These are phyloP conservation scores for Choreutis nemorana DNA, from an alignment of 2,888 invertebrate genomes.

Conservation along the genomic window DNA sequence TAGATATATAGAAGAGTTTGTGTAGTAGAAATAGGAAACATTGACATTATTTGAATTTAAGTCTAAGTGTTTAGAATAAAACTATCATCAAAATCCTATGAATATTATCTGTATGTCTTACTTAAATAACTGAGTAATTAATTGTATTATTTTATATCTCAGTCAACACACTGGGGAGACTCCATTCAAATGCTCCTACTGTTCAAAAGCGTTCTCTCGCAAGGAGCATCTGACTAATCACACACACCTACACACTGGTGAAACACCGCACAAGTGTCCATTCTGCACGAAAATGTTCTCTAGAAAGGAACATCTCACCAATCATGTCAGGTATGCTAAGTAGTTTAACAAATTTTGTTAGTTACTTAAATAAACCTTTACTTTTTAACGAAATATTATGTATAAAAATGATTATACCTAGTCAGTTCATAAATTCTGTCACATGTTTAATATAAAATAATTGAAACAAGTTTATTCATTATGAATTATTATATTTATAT, in stretches of 20 bases:
- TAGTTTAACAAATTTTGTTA: background rate
- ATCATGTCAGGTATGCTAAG: conserved; percentile 64
- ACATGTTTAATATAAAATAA: too few species aligned
- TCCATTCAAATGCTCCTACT: conserved; percentile 80
- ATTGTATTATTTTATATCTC: conserved; percentile 19
- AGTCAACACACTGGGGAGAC: conserved; percentile 84
- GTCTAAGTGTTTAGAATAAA: too few species aligned
- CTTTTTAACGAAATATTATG: too few species aligned
- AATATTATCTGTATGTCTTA: too few species aligned
- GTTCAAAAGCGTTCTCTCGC: conserved; percentile 69
- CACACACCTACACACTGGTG: conserved; percentile 78
- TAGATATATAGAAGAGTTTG: too few species aligned
- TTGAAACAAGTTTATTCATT: too few species aligned
- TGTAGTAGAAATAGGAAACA: too few species aligned
- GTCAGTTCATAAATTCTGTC: too few species aligned
- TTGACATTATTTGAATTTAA: too few species aligned
- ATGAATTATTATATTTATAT: too few species aligned
- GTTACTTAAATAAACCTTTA: background rate
- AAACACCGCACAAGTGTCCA: conserved; percentile 77
- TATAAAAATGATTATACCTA: too few species aligned
- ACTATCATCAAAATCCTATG: too few species aligned
- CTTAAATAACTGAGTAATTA: conserved; percentile 3
- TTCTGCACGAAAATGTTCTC: conserved; percentile 79
- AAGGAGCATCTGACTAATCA: conserved; percentile 90
- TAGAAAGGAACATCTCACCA: conserved; percentile 76